Base-by-base conservation (phyloP, 2,113 vertebrate genomes). In the Pelusios castaneus region DNA sequence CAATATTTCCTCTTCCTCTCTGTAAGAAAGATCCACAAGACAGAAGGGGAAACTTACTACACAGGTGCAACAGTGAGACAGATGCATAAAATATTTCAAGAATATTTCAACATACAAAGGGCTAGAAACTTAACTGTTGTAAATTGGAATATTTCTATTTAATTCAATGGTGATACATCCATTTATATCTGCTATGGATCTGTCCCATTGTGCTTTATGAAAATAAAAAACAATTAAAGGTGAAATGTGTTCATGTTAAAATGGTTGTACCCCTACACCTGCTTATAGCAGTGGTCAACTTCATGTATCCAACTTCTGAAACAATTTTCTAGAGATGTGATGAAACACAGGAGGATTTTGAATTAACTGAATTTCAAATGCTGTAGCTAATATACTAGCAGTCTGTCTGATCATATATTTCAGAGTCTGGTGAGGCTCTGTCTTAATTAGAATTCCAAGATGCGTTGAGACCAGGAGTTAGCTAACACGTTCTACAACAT, bases 361-460 rank as follows among this genome's bases (percentile, higher is more conserved):
- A 38, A n/a, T n/a, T 22, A 0, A 0, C 11, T 77, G 25, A 8
- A 17, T 86, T 8, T 0, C 17, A 17, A 31, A 70, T 89, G 79
- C 54, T 47, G 8, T 73, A 54, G 58, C 10, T 77, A n/a, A 22
- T 56, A 5, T 2, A 13, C 1, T 45, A 3, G 22, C 29, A 78
- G 27, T 16, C 77, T 25, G 5, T 8, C n/a, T 10, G 21, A 31
- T 70, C 29, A 16, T 24, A 14, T 79, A 63, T 41, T 89, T 79
- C 47, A 34, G 21, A 89, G 63, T n/a, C 45, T 45, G 22, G n/a
- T 54, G 3, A 14, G 31, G 10, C 43, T 41, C 49, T 77, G 82
- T 47, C 82, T 84, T 95, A 34, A n/a, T 12, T 80, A 47, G 41
- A 84, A 91, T 70, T n/a, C 13, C 17, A 38, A 22, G n/a, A 49